A percentile compares a stretch with the other conserved stretches of the same genome.
Evolutionary conservation across 2,888 invertebrate species (phyloP).

Genomic region (Erebia epiphron): DNA sequence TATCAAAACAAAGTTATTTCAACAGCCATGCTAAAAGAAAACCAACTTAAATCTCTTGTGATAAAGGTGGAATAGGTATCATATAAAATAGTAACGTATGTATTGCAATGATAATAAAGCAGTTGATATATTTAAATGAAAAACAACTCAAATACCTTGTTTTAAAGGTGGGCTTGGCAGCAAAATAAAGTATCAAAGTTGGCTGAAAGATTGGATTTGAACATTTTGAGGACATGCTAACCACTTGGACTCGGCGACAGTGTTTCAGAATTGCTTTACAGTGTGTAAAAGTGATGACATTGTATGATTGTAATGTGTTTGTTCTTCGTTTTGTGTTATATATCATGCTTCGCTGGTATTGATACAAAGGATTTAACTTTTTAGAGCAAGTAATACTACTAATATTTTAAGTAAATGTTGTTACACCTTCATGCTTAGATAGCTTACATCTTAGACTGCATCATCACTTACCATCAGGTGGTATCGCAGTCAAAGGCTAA

Average conservation of each 20-base stretch:
- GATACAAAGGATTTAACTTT: no score
- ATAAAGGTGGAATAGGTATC: background rate
- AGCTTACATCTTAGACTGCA: no score
- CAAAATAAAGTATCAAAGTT: background rate
- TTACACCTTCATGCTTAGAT: no score
- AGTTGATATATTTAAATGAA: background rate
- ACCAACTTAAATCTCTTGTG: constrained; percentile 6
- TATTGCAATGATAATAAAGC: background rate
- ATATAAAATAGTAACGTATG: background rate
- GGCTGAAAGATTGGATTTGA: constrained; percentile 23
- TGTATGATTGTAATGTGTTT: background rate
- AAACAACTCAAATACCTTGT: background rate
- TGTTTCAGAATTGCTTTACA: constrained; percentile 34
- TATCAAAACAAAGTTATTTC: constrained; percentile 1
- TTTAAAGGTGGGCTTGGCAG: background rate
- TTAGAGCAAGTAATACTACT: no score
- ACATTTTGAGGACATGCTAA: constrained; percentile 10
- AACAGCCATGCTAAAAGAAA: background rate
- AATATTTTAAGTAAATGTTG: no score
- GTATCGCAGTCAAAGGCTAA: no score
- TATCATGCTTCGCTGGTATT: no score
- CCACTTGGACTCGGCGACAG: constrained; percentile 32
- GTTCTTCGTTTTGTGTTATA: background rate
- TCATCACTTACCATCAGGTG: no score
- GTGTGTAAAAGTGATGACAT: constrained; percentile 33